Base-by-base conservation (phyloP, 2,797 vertebrate species). In the Paguma larvata region DNA sequence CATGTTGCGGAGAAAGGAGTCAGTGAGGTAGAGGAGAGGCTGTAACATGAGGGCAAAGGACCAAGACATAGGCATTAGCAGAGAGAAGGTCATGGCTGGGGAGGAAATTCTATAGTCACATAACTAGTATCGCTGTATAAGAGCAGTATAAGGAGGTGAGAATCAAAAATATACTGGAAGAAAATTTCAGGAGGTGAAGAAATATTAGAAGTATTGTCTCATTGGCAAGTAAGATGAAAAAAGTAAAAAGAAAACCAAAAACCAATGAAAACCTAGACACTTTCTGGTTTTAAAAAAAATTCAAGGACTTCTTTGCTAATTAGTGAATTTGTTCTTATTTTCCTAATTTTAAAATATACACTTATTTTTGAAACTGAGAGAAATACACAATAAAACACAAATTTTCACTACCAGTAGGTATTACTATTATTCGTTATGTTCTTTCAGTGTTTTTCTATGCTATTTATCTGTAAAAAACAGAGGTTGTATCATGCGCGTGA, bases 351-450 rank as follows among this genome's bases (percentile, higher is more conserved):
- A 84, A 92, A 88, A 63, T 56, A 44, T 86, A 4, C 44, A 84
- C 73, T 51, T 94, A 68, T 30, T 87, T 92, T 96, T 59, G 13
- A 80, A 95, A 94, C 51, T 90, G 85, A 90, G 21, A 13, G 46
- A 70, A 65, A 51, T 65, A 19, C 0, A 82, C 8, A 67, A 38
- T 79, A 79, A 84, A 85, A 93, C 70, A 2, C 13, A 89, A 73
- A 86, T 84, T 89, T 56, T 83, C 23, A 32, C 38, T 70, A 77
- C 4, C 3, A n/a, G 77, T 53, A 94, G 27, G 15, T 62, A 46
- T 27, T 18, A 85, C 27, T 63, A 21, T 59, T 94, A 56, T 70
- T 78, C 82, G 1, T 41, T 80, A 30, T 46, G 12, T 44, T 85
- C 19, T 77, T 70, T 91, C 10, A 89, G 4, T 63, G 34, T 75